A percentile compares a stretch with the other conserved stretches of the same genome.
Evolutionary conservation across 2,888 invertebrate genomes (phyloP).

Genomic region (Ctenicera cuprea): DNA sequence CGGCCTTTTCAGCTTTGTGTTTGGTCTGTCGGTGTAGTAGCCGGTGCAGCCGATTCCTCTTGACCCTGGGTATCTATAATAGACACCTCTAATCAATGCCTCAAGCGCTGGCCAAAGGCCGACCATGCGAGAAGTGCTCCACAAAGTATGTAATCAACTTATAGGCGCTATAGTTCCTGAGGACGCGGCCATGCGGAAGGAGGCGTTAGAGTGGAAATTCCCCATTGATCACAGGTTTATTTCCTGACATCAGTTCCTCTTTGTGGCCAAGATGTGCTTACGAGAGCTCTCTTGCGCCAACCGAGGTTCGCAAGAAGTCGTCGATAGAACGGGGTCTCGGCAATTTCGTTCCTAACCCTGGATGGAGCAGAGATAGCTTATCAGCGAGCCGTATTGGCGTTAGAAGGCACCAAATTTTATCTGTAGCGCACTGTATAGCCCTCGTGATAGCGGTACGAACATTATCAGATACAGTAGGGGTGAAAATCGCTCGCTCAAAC

Average conservation of each 20-base stretch:
- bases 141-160: constrained; percentile 72
- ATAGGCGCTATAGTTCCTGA: constrained; percentile 68
- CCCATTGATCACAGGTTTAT: constrained; percentile 68
- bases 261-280: constrained; percentile 54
- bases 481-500: constrained; percentile 69
- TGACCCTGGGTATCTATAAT: constrained; percentile 53
- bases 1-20: constrained; percentile 40
- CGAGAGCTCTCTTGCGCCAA: constrained; percentile 23
- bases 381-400: constrained; percentile 31
- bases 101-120: constrained; percentile 61
- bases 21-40: constrained; percentile 32
- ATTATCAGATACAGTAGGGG: constrained; percentile 70
- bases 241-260: constrained; percentile 57
- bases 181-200: constrained; percentile 70
- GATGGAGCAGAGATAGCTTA: constrained; percentile 27
- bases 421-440: constrained; percentile 36
- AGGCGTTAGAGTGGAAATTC: constrained; percentile 69
- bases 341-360: constrained; percentile 28
- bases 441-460: constrained; percentile 51
- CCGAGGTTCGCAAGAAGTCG: constrained; percentile 36
- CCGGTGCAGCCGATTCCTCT: constrained; percentile 46
- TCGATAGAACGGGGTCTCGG: constrained; percentile 14
- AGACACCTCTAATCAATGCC: constrained; percentile 59
- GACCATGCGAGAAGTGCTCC: constrained; percentile 70
- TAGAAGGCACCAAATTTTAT: constrained; percentile 40